Percentiles rank a stretch among this genome's conserved stretches.
phyloP scores from a whole-genome alignment of 2,888 invertebrate species.

The Eulithis prunata region DNA sequence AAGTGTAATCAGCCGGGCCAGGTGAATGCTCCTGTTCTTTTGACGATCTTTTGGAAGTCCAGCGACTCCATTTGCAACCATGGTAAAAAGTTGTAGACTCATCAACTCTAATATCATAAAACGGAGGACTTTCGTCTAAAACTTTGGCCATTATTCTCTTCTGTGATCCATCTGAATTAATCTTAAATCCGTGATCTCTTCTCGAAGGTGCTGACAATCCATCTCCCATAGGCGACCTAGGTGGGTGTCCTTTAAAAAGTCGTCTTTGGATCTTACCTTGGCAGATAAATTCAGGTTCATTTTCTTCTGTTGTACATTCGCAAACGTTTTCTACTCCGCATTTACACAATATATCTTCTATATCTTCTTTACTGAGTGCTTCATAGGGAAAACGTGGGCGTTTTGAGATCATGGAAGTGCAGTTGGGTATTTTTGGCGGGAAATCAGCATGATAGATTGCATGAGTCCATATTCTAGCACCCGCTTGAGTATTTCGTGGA shows the following conservation, averaged over 20 bases:
- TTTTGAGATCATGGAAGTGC: slow-evolving; percentile 61
- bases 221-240: slow-evolving; percentile 44
- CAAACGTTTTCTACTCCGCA: slow-evolving; percentile 62
- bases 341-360: slow-evolving; percentile 63
- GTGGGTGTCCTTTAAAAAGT: slow-evolving; percentile 61
- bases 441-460: slow-evolving; percentile 52
- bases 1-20: slow-evolving; percentile 66
- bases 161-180: slow-evolving; percentile 47
- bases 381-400: slow-evolving; percentile 68
- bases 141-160: slow-evolving; percentile 42
- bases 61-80: slow-evolving; percentile 75
- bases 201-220: slow-evolving; percentile 56
- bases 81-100: slow-evolving; percentile 65
- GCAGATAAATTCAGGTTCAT: slow-evolving; percentile 49
- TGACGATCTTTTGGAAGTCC: slow-evolving; percentile 54
- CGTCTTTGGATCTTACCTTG: slow-evolving; percentile 56
- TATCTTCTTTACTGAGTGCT: slow-evolving; percentile 59
- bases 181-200: slow-evolving; percentile 53
- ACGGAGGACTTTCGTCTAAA: slow-evolving; percentile 53
- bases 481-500: slow-evolving; percentile 50
- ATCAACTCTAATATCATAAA: slow-evolving; percentile 61
- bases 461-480: slow-evolving; percentile 61
- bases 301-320: slow-evolving; percentile 56
- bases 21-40: slow-evolving; percentile 50
- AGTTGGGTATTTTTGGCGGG: slow-evolving; percentile 58